Evolutionary conservation across 64 coral and sea anemone genomes (phyloP).

Genomic region (Pachyseris speciosa): DNA sequence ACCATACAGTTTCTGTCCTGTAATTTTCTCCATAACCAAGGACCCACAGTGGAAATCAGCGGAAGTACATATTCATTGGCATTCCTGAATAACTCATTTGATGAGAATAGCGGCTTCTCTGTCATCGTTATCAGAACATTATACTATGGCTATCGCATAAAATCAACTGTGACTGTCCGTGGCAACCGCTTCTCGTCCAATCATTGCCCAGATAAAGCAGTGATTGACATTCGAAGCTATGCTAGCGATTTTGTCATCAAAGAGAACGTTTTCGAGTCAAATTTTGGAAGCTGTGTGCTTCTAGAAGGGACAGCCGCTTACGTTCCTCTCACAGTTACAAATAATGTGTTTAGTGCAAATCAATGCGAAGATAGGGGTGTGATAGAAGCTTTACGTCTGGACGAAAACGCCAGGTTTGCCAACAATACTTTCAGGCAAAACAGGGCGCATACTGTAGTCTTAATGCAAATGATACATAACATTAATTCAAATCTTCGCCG

Average conservation of each 20-base stretch:
- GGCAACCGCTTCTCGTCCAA: conserved; percentile 59
- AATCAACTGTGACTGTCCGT: conserved; percentile 2
- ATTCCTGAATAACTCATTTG: conserved; percentile 43
- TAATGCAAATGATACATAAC: conserved; percentile 47
- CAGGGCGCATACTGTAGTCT: conserved; percentile 15
- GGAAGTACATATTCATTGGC: not conserved
- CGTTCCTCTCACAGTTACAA: not conserved
- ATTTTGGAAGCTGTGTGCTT: conserved; percentile 39
- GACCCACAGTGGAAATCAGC: not conserved
- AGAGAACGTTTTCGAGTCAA: conserved; percentile 53
- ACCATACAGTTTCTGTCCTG: conserved; percentile 16
- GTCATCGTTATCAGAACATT: not conserved
- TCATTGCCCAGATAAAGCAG: conserved; percentile 30
- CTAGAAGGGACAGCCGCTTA: conserved; percentile 11
- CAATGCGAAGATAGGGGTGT: not conserved
- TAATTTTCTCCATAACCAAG: conserved; percentile 52
- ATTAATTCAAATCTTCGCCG: not conserved
- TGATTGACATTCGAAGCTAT: conserved; percentile 9
- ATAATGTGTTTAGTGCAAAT: conserved; percentile 57
- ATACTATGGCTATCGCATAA: not conserved
- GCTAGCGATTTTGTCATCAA: not conserved
- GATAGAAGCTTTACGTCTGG: conserved; percentile 27
- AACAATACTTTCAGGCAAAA: conserved; percentile 68
- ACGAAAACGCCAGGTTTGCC: not conserved
- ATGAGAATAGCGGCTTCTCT: conserved; percentile 37